These are phyloP conservation scores for Adelosebastes latens DNA, from an alignment of 2,797 vertebrate species.

Conservation along the genomic window DNA sequence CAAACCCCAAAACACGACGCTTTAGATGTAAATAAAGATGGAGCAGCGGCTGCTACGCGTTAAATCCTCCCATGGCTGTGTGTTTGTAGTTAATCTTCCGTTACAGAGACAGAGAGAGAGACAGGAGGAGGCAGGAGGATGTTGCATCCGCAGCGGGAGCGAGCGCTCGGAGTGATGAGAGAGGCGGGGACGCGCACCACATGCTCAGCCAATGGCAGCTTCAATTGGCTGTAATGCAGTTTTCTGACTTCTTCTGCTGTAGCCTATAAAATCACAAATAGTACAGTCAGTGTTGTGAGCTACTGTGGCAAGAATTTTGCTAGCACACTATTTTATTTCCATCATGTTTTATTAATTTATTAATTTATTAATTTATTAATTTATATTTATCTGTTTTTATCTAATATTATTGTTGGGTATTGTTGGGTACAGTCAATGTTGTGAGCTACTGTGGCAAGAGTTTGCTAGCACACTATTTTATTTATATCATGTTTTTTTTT, in stretches of 20 bases:
- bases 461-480: too few relatives aligned
- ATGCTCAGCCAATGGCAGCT: conserved; percentile 44
- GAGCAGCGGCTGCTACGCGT: conserved; percentile 7
- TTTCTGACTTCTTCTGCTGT: background rate
- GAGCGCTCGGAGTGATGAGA: conserved; percentile 27
- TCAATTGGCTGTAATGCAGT: conserved; percentile 9
- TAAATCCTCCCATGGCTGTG: conserved; percentile 27
- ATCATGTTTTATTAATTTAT: too few relatives aligned
- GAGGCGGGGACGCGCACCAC: conserved; percentile 62
- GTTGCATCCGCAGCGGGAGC: conserved; percentile 10
- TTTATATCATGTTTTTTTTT: too few relatives aligned
- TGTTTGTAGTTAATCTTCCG: background rate
- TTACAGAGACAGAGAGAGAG: background rate
- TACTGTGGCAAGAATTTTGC: too few relatives aligned
- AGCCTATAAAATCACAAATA: too few relatives aligned
- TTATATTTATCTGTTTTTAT: too few relatives aligned
- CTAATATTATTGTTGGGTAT: too few relatives aligned
- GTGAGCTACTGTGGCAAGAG: too few relatives aligned
- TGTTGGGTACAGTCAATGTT: too few relatives aligned
- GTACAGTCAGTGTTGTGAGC: too few relatives aligned
- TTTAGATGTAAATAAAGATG: background rate
- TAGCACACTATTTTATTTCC: too few relatives aligned
- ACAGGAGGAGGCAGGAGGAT: background rate
- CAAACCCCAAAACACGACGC: conserved; percentile 31
- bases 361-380: too few relatives aligned